Percentiles rank a stretch among this genome's conserved stretches.
Evolutionary conservation across 2,113 vertebrate species (phyloP).

Genomic region (Nerophis ophidion): DNA sequence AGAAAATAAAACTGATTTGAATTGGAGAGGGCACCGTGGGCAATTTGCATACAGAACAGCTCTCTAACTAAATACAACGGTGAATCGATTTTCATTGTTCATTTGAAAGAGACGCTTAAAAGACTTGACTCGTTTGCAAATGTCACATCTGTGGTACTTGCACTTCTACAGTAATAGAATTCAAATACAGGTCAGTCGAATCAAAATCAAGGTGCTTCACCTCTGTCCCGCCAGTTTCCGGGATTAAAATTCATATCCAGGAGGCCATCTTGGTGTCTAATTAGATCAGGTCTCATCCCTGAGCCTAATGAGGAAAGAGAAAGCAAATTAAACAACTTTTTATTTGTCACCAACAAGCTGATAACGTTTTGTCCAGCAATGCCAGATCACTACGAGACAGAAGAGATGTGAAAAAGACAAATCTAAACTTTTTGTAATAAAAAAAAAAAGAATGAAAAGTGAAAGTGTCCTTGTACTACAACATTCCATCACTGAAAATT

Average conservation of each 20-base stretch:
- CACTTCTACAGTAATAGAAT: too few relatives aligned
- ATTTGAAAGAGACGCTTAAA: too few relatives aligned
- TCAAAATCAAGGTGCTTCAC: conserved; percentile 64
- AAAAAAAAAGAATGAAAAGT: too few relatives aligned
- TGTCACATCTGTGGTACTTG: too few relatives aligned
- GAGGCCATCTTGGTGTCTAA: conserved; percentile 67
- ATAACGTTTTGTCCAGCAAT: conserved; percentile 33
- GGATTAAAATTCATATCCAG: conserved; percentile 70
- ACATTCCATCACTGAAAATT: too few relatives aligned
- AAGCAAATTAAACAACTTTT: conserved; percentile 62
- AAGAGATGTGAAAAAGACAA: conserved; percentile 21
- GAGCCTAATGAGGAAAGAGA: conserved; percentile 60
- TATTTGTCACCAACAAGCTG: conserved; percentile 13
- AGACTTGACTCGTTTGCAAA: too few relatives aligned
- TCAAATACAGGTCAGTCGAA: conserved; percentile 16
- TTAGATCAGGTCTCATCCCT: conserved; percentile 64
- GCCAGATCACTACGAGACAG: conserved; percentile 34
- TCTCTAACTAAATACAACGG: too few relatives aligned
- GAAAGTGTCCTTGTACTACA: too few relatives aligned
- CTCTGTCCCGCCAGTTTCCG: conserved; percentile 69
- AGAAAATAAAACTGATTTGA: too few relatives aligned
- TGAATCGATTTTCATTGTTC: too few relatives aligned
- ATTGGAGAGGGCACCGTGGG: too few relatives aligned
- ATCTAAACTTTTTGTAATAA: background rate
- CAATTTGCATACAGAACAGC: too few relatives aligned